Evolutionary conservation across 2,797 vertebrate species (phyloP), one percentile per base, ranked within the genome.

Genomic region (Centroberyx gerrardi): DNA sequence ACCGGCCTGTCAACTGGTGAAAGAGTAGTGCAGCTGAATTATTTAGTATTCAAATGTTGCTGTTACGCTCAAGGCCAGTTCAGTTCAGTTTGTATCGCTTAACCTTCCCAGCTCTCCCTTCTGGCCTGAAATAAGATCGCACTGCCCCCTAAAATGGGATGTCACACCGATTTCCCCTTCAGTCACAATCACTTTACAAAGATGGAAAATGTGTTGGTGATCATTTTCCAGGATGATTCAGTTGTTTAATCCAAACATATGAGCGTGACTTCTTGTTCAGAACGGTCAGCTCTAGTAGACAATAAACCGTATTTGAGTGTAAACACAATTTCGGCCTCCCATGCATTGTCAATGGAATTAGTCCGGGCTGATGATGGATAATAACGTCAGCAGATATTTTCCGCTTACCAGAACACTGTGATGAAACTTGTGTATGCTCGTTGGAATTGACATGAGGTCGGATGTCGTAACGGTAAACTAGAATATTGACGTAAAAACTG

Each of bases 31-130:
- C 65, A 33, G 56, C 61, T 68, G 18, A 54, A 65, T 38, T 55
- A 28, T 59, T 81, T 2, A n/a, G 10, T 82, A 56, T 81, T 83
- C 6, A 83, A 62, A 76, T 79, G 1, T 33, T 33, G 3, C 22
- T 22, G 22, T 60, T n/a, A 38, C 51, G n/a, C 18, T 69, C 5
- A 49, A 27, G 8, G 33, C 0, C 52, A 31, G 1, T 27, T 59
- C 52, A 31, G 1, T 27, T 59, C 36, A 44, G 4, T 40, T 78
- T 18, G 33, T 42, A 62, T 67, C 40, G 9, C 8, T 36, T 17
- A 52, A n/a, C 2, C 60, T 17, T 64, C 48, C 54, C 64, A 59
- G 14, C 4, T 13, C 15, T 65, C 27, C 13, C 3, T 6, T 67
- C 22, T 17, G 27, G 62, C 44, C 8, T 14, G 1, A 1, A 70